A percentile compares a stretch with the other conserved stretches of the same genome.
Conservation (phyloP, 2,797 vertebrate genomes). For the Fratercula arctica region DNA sequence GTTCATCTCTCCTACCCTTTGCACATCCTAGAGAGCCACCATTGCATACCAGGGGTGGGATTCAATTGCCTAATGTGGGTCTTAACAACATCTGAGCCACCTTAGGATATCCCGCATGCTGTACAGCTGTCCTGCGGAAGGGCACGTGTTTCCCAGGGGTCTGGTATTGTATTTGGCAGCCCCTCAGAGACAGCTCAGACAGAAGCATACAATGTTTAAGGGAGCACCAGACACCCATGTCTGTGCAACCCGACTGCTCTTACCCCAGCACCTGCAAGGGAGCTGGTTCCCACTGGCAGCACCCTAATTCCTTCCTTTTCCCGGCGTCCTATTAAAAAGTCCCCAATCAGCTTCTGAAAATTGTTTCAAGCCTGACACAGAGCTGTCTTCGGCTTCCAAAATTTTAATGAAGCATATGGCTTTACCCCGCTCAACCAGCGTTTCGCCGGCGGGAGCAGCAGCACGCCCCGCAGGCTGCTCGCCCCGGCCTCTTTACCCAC, state of each 20-base stretch:
- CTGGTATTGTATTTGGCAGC: not conserved
- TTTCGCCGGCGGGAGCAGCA: not conserved
- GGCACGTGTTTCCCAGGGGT: not conserved
- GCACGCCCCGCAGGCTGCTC: not conserved
- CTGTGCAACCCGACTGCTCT: not conserved
- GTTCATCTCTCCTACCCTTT: not conserved
- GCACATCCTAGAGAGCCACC: not conserved
- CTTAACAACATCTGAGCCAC: not conserved
- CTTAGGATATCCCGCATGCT: not conserved
- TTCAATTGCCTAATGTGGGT: not conserved
- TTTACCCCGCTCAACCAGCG: not conserved
- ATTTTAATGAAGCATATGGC: not conserved
- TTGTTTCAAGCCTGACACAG: not conserved
- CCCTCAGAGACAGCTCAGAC: not conserved
- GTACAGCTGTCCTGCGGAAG: slow-evolving; percentile 10
- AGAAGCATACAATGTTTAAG: not conserved
- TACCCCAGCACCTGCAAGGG: not conserved
- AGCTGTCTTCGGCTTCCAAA: not conserved
- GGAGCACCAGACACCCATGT: not conserved
- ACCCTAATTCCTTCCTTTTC: not conserved
- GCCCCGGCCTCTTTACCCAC: not conserved
- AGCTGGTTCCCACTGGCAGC: not conserved
- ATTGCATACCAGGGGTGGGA: not conserved
- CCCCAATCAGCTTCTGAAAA: not conserved
- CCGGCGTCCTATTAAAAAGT: not conserved